Percentiles rank a stretch among this genome's conserved stretches.
Conservation (phyloP, 2,888 invertebrate genomes). For the Eulithis testata region DNA sequence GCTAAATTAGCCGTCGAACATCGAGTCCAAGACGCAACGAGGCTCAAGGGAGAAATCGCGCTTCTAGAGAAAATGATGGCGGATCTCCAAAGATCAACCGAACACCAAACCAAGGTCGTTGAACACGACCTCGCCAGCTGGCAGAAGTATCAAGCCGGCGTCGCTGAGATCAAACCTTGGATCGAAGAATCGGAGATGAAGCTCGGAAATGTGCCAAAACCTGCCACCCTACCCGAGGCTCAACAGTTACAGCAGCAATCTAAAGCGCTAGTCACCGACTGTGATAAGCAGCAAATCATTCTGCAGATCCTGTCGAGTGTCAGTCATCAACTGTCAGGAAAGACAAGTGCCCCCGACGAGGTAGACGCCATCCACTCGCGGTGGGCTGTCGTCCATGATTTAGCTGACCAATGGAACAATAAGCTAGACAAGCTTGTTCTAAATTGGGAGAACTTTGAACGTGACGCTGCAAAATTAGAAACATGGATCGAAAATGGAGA, state of each 20-base stretch:
- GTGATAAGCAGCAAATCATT: conserved; percentile 89
- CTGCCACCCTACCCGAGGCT: conserved; percentile 92
- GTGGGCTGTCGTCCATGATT: conserved; percentile 93
- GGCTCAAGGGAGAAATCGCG: conserved; percentile 90
- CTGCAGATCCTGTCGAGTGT: conserved; percentile 90
- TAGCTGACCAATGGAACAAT: conserved; percentile 90
- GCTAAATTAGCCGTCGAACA: conserved; percentile 88
- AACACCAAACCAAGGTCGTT: conserved; percentile 90
- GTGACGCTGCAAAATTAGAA: conserved; percentile 90
- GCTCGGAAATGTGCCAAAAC: conserved; percentile 89
- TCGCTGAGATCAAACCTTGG: conserved; percentile 94
- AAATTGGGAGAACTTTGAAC: conserved; percentile 93
- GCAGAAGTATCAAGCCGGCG: conserved; percentile 92
- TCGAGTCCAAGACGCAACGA: conserved; percentile 88
- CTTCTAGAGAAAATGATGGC: conserved; percentile 90
- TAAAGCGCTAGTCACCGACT: conserved; percentile 89
- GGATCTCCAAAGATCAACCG: conserved; percentile 90
- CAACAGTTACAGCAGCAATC: conserved; percentile 89
- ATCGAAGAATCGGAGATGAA: conserved; percentile 94
- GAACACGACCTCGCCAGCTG: conserved; percentile 92
- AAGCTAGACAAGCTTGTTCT: conserved; percentile 91
- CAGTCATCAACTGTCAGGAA: conserved; percentile 90
- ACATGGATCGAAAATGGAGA: conserved; percentile 90
- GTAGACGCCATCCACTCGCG: conserved; percentile 92
- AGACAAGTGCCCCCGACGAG: conserved; percentile 92